These are phyloP conservation scores for Cottus gobio DNA, from an alignment of 2,113 vertebrate genomes.

Conservation along the genomic window DNA sequence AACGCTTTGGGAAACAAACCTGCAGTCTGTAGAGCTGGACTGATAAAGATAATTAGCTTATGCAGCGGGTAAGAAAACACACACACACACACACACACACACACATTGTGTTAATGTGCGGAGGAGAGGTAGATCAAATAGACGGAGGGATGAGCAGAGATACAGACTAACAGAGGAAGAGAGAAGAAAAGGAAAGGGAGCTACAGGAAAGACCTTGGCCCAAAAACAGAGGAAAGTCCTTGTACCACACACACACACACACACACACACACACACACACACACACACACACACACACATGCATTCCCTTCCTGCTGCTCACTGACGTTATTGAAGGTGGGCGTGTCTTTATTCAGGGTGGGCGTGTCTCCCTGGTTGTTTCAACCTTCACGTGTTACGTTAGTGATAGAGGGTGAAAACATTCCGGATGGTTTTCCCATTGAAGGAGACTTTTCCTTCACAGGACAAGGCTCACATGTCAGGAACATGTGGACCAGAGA, in stretches of 20 bases:
- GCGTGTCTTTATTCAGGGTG: too few species aligned
- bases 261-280: slow-evolving; percentile 26
- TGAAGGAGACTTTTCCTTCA: too few species aligned
- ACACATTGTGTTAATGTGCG: slow-evolving; percentile 17
- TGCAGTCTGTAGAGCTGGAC: slow-evolving; percentile 17
- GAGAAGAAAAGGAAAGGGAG: slow-evolving; percentile 16
- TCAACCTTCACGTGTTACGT: too few species aligned
- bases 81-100: slow-evolving; percentile 17
- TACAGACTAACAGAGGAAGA: background rate
- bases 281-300: slow-evolving; percentile 26
- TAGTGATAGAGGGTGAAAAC: too few species aligned
- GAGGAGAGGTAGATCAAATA: slow-evolving; percentile 11
- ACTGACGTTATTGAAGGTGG: too few species aligned
- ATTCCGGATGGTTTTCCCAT: too few species aligned
- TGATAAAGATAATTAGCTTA: slow-evolving; percentile 66
- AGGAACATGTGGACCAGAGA: too few species aligned
- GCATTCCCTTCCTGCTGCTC: too few species aligned
- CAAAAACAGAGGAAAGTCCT: slow-evolving; percentile 64
- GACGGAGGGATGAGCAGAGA: slow-evolving; percentile 20
- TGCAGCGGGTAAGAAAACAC: slow-evolving; percentile 20
- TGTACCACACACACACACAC: slow-evolving; percentile 16
- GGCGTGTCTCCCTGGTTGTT: too few species aligned
- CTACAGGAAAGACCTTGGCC: slow-evolving; percentile 74
- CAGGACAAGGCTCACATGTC: too few species aligned
- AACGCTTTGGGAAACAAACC: slow-evolving; percentile 54